Conservation (phyloP, 2,113 vertebrate species). For the Egretta garzetta region DNA sequence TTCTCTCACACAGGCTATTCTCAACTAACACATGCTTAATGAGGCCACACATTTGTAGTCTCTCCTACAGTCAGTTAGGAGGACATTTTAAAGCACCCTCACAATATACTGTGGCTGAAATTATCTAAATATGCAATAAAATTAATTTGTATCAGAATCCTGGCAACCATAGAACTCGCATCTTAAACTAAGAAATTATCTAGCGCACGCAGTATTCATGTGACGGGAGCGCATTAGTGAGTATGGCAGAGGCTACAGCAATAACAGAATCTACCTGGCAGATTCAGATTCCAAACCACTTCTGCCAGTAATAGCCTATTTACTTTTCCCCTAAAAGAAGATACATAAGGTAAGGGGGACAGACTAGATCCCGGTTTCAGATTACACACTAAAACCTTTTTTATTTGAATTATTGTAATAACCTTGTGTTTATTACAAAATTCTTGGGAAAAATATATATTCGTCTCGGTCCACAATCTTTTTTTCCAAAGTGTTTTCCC, state of each 20-base stretch:
- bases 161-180: background rate
- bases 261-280: background rate
- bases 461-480: background rate
- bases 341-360: background rate
- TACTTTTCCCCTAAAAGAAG: background rate
- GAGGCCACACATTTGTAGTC: background rate
- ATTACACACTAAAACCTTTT: background rate
- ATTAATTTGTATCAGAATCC: background rate
- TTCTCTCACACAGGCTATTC: background rate
- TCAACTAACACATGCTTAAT: constrained; percentile 22
- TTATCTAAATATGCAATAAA: background rate
- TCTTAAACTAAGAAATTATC: background rate
- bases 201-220: background rate
- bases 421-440: background rate
- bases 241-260: background rate
- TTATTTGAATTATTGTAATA: background rate
- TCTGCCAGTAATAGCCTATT: background rate
- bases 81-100: background rate
- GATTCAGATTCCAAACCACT: background rate
- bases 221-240: background rate
- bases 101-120: background rate
- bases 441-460: background rate
- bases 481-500: background rate
- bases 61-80: background rate
- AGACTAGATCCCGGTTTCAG: background rate